Evolutionary conservation across 2,888 invertebrate species (phyloP).

Genomic region (Hetaerina titia): DNA sequence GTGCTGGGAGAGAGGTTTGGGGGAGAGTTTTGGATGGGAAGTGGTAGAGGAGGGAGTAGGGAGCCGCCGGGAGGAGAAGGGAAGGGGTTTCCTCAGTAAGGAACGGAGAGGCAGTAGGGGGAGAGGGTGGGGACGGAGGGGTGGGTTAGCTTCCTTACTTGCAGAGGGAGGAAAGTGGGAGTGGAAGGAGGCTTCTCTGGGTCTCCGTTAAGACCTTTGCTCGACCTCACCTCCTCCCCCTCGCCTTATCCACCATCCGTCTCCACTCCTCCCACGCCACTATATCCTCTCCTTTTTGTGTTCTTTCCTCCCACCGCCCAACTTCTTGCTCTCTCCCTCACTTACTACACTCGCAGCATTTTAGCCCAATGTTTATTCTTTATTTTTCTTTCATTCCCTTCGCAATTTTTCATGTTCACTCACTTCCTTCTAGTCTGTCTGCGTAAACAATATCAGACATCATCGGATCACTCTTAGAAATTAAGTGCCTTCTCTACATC

Average conservation of each 20-base stretch:
- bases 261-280: not conserved
- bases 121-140: not conserved
- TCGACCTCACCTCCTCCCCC: conserved; percentile 39
- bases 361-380: not conserved
- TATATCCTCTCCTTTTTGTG: not conserved
- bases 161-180: not conserved
- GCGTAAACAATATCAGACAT: too few species aligned
- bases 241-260: not conserved
- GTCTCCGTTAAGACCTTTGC: conserved; percentile 52
- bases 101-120: not conserved
- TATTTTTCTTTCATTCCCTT: conserved; percentile 63
- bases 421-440: conserved; percentile 41
- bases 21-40: not conserved
- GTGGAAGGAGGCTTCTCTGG: not conserved
- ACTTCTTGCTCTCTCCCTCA: conserved; percentile 55
- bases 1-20: conserved; percentile 8
- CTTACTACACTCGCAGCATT: conserved; percentile 51
- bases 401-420: conserved; percentile 65
- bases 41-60: not conserved
- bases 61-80: not conserved
- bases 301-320: conserved; percentile 40
- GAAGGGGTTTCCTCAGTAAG: not conserved
- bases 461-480: too few species aligned
- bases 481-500: too few species aligned
- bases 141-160: not conserved